A percentile compares a stretch with the other conserved stretches of the same genome.
These are phyloP conservation scores for Manis pentadactyla DNA, from an alignment of 2,797 vertebrate genomes.

Conservation along the genomic window DNA sequence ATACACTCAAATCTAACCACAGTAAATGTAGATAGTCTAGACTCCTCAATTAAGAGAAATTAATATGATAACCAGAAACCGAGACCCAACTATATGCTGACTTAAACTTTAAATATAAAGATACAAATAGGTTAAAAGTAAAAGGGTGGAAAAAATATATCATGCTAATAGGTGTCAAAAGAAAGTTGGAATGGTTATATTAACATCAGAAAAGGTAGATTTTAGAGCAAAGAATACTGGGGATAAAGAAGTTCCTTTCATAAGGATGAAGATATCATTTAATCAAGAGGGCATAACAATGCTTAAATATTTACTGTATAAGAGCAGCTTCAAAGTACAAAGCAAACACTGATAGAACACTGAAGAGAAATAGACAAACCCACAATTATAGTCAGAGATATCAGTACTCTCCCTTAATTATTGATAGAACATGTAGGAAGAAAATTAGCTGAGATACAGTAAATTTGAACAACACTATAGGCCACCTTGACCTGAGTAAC, in stretches of 20 bases:
- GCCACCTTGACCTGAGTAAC: background rate
- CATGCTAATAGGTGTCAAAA: background rate
- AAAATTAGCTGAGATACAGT: background rate
- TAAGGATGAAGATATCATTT: background rate
- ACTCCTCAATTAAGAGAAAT: background rate
- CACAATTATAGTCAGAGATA: background rate
- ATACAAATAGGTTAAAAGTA: background rate
- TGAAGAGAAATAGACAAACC: background rate
- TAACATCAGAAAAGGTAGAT: background rate
- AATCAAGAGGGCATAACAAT: background rate
- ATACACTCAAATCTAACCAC: background rate
- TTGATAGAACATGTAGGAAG: background rate
- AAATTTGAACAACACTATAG: background rate
- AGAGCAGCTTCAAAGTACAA: background rate
- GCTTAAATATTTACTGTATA: background rate
- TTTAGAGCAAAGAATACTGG: background rate
- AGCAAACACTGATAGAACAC: background rate
- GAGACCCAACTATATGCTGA: background rate
- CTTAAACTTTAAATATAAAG: constrained; percentile 2
- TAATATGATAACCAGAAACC: background rate
- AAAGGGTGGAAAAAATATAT: background rate
- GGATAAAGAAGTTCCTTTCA: background rate
- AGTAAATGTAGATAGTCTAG: background rate
- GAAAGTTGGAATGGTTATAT: background rate
- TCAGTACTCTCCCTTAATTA: background rate